These are phyloP conservation scores for Drosophila greeni DNA, from an alignment of 2,888 invertebrate genomes.

Conservation along the genomic window DNA sequence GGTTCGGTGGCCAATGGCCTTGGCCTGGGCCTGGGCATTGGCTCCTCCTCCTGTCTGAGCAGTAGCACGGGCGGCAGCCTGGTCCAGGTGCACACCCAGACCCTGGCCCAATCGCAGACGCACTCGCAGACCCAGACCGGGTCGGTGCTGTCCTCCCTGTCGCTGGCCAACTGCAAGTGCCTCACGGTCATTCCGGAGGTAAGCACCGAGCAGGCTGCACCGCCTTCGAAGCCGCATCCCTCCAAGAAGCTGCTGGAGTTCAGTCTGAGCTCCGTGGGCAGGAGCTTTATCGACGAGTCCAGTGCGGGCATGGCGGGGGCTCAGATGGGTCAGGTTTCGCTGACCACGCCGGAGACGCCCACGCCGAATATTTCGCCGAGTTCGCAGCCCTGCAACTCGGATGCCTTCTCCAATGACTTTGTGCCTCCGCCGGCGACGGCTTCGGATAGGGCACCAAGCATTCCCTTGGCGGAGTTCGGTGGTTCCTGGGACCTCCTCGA, in stretches of 20 bases:
- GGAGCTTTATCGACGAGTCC: slow-evolving; percentile 78
- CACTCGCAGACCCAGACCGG: slow-evolving; percentile 33
- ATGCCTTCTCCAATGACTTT: slow-evolving; percentile 83
- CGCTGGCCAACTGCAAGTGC: slow-evolving; percentile 75
- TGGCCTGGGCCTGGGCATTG: slow-evolving; percentile 45
- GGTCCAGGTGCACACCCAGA: slow-evolving; percentile 40
- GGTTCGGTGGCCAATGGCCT: slow-evolving; percentile 53
- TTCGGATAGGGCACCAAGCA: slow-evolving; percentile 33
- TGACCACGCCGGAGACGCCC: slow-evolving; percentile 84
- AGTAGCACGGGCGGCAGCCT: slow-evolving; percentile 73
- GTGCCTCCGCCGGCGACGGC: slow-evolving; percentile 70
- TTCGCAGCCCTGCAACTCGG: slow-evolving; percentile 79
- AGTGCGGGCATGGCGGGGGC: slow-evolving; percentile 30
- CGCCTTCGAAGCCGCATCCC: slow-evolving; percentile 15
- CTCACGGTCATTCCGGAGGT: slow-evolving; percentile 78
- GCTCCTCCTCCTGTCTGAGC: slow-evolving; percentile 67
- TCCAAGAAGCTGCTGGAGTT: slow-evolving; percentile 75
- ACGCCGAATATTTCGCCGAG: slow-evolving; percentile 82
- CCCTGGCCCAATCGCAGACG: slow-evolving; percentile 60
- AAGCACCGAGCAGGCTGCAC: slow-evolving; percentile 45
- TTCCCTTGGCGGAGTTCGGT: slow-evolving; percentile 78
- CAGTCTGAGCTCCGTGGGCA: slow-evolving; percentile 78
- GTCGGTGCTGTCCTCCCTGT: slow-evolving; percentile 53
- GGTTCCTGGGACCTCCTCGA: slow-evolving; percentile 84
- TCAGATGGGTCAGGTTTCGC: slow-evolving; percentile 57